Conservation (phyloP, 2,113 vertebrate species). For the Spermophilus dauricus region DNA sequence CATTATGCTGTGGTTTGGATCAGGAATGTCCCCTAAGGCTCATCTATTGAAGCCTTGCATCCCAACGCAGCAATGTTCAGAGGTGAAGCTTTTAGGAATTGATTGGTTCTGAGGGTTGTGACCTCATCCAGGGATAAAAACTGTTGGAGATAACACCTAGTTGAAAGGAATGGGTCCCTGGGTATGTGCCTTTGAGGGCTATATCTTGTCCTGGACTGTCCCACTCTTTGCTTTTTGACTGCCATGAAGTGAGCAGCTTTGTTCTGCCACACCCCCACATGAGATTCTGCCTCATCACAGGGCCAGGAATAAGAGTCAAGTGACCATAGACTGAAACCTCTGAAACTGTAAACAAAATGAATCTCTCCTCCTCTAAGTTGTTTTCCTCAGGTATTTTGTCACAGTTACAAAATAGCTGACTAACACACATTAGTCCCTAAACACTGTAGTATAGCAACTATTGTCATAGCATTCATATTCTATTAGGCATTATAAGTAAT, state of each 20-base stretch:
- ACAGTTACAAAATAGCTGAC: background rate
- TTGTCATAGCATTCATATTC: background rate
- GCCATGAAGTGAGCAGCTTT: background rate
- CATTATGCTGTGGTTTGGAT: background rate
- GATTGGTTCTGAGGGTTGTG: too few relatives aligned
- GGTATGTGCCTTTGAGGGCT: too few relatives aligned
- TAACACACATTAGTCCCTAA: background rate
- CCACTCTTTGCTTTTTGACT: background rate
- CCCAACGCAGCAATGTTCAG: background rate
- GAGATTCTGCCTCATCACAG: background rate
- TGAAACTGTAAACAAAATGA: background rate
- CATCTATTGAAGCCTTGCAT: background rate
- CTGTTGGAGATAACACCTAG: background rate
- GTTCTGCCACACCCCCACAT: background rate
- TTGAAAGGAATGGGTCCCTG: background rate
- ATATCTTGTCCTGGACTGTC: background rate
- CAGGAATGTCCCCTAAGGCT: background rate
- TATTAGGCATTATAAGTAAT: background rate
- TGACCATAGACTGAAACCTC: background rate
- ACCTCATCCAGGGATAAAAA: background rate
- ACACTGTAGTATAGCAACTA: background rate
- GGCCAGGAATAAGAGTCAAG: background rate
- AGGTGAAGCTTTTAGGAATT: background rate
- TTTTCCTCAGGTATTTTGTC: background rate
- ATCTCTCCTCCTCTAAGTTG: background rate